Percentiles rank a stretch among this genome's conserved stretches.
phyloP scores from a whole-genome alignment of 2,888 invertebrate genomes.

The Stegophylla sp. region DNA sequence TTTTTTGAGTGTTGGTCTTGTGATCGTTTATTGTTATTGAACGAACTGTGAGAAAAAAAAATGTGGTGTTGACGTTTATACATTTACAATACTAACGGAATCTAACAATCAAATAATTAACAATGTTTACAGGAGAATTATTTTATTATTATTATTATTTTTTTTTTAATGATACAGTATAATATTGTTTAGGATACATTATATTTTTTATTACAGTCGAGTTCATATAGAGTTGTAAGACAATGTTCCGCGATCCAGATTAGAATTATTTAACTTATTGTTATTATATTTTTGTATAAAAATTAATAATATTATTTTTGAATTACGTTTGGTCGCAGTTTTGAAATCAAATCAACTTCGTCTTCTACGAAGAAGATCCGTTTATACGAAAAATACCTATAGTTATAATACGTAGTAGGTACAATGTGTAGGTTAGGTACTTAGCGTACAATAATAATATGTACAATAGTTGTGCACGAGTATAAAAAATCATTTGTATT shows the following conservation, averaged over 20 bases:
- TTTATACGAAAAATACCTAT: background rate
- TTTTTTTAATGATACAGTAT: background rate
- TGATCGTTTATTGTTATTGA: slow-evolving; percentile 23
- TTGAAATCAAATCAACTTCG: background rate
- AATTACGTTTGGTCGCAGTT: background rate
- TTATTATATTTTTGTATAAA: background rate
- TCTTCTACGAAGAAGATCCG: background rate
- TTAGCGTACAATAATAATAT: no score
- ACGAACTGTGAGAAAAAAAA: slow-evolving; percentile 11
- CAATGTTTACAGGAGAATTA: slow-evolving; percentile 12
- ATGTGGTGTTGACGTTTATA: background rate
- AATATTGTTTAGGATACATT: background rate
- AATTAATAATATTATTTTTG: background rate
- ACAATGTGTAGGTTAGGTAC: no score
- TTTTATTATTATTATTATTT: no score
- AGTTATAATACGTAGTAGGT: no score
- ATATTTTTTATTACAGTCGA: no score
- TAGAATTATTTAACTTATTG: background rate
- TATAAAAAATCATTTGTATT: no score
- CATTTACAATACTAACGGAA: slow-evolving; percentile 48
- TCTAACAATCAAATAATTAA: slow-evolving; percentile 14
- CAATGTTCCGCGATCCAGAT: background rate
- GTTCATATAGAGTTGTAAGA: background rate
- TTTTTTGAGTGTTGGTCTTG: slow-evolving; percentile 40
- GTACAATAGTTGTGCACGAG: no score